Base-by-base conservation (phyloP, 2,113 vertebrate genomes). In the Rhinolophus sinicus region DNA sequence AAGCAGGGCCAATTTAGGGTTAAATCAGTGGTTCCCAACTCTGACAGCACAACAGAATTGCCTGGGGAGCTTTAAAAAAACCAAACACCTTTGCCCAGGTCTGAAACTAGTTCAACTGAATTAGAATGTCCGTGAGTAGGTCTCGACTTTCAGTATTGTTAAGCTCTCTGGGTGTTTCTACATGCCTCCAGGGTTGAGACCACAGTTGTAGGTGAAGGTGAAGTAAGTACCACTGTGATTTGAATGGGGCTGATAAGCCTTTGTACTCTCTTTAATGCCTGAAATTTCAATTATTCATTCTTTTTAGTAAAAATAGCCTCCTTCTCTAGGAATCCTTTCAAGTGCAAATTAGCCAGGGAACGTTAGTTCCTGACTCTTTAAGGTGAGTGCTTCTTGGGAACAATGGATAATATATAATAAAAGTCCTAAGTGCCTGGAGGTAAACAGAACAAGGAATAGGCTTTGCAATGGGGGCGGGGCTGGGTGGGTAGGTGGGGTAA, bases 281-380 rank as follows among this genome's bases (percentile, higher is more conserved):
- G 67, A 94, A 92, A 95, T 88, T 84, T 93, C 76, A 95, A 92
- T 70, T 86, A 82, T 96, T 92, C 28, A 90, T 44, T 94, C 47
- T 52, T 90, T 94, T 80, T 30, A 40, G 73, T 81, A 88, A 97
- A 92, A 86, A 81, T 33, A 72, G 78, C 40, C 24, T 58, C 21
- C 38, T 81, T 83, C 92, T 62, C 60, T 64, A 81, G 58, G 52
- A 94, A 90, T 86, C 54, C 30, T 47, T 88, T 93, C 40, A 94
- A 91, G 87, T 78, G 62, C 26, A 91, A 91, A 80, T 95, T 93
- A 92, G 16, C 84, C 54, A 65, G 64, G 19, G 22, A 62, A 28
- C 15, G 52, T 81, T 76, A 47, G 33, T 80, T 80, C 22, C 47
- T 70, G 52, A 88, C 62, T 65, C 62, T 76, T 69, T 93, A 88